These are phyloP conservation scores for Diploptera punctata DNA, from an alignment of 2,888 invertebrate species.

Conservation along the genomic window DNA sequence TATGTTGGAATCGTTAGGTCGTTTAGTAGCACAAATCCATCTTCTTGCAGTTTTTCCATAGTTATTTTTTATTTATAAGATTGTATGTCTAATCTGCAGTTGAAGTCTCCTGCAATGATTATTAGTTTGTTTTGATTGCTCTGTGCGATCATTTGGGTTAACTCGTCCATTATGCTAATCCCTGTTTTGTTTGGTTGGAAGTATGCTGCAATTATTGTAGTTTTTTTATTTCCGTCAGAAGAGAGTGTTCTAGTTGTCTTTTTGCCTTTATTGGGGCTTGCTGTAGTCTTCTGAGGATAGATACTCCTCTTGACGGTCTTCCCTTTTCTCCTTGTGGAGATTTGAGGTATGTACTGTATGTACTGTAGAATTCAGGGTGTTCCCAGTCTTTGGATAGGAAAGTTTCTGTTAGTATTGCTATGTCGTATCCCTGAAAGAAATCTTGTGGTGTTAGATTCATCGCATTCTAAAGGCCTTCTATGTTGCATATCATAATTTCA, in stretches of 20 bases:
- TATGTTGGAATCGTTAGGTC: neutral
- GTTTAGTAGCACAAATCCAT: neutral
- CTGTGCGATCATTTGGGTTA: neutral
- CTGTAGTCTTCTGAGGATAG: too few species aligned
- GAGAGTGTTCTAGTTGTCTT: slow-evolving; percentile 6
- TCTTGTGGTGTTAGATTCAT: too few species aligned
- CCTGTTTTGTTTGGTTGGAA: neutral
- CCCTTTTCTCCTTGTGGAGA: too few species aligned
- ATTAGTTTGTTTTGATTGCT: neutral
- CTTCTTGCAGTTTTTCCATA: neutral
- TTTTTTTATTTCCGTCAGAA: neutral
- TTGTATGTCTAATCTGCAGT: neutral
- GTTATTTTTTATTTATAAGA: neutral
- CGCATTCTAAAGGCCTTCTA: too few species aligned
- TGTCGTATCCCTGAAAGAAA: too few species aligned
- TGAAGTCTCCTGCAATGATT: neutral
- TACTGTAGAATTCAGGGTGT: too few species aligned
- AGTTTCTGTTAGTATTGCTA: too few species aligned
- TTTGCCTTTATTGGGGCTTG: too few species aligned
- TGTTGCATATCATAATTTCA: too few species aligned
- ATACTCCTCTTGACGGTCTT: too few species aligned
- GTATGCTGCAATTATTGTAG: neutral
- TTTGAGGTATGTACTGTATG: too few species aligned
- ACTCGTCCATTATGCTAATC: neutral
- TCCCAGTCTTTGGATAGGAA: too few species aligned